phyloP scores from a whole-genome alignment of 2,888 invertebrate species.

The Sthenelais limicola region DNA sequence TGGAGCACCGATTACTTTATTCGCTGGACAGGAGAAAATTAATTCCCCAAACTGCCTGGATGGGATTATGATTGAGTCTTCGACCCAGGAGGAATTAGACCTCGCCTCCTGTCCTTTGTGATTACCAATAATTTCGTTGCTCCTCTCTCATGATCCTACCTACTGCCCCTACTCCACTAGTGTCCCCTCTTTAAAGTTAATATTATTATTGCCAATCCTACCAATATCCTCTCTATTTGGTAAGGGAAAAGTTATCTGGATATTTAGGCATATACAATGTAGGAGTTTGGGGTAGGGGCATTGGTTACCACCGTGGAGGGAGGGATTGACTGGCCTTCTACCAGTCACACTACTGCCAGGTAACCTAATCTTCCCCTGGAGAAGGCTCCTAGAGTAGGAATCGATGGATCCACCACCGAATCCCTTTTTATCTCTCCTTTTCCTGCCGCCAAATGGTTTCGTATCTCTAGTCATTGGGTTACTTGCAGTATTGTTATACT shows the following conservation, averaged over 20 bases:
- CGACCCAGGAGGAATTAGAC: conserved; percentile 18
- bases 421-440: too few species aligned
- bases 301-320: not conserved
- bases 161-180: not conserved
- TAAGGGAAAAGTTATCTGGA: too few species aligned
- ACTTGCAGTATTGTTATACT: too few species aligned
- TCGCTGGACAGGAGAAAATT: conserved; percentile 28
- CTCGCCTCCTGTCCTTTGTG: conserved; percentile 1
- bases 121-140: not conserved
- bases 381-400: too few species aligned
- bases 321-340: conserved; percentile 5
- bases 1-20: conserved; percentile 19
- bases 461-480: too few species aligned
- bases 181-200: not conserved
- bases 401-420: too few species aligned
- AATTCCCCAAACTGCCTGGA: conserved; percentile 6
- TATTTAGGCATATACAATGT: not conserved
- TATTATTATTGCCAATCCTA: too few species aligned
- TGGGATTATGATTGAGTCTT: conserved; percentile 24
- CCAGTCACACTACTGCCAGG: conserved; percentile 11
- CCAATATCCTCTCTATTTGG: too few species aligned
- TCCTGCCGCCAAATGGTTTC: too few species aligned
- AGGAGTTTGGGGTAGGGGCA: not conserved
- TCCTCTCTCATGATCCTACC: not conserved
- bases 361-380: conserved; percentile 28